Evolutionary conservation across 2,797 vertebrate genomes (phyloP).

Genomic region (Mus spretus): DNA sequence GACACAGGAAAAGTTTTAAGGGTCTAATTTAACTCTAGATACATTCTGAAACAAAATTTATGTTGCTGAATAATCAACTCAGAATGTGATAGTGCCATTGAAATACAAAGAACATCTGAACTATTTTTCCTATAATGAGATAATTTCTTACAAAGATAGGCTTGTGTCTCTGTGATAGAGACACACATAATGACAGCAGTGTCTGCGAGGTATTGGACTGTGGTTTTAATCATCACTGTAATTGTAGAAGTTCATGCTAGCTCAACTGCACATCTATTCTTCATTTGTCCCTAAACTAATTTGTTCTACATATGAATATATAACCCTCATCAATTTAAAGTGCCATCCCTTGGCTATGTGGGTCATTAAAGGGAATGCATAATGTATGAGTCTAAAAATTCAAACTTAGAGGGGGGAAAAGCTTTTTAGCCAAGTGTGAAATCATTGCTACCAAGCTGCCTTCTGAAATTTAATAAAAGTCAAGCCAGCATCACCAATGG

Average conservation of each 20-base stretch:
- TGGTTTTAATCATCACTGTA: slow-evolving; percentile 87
- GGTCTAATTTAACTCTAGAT: slow-evolving; percentile 7
- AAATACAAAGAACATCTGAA: slow-evolving; percentile 64
- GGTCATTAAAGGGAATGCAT: slow-evolving; percentile 88
- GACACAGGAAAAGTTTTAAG: slow-evolving; percentile 19
- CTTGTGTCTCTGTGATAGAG: slow-evolving; percentile 73
- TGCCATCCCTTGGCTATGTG: slow-evolving; percentile 86
- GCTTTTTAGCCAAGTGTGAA: slow-evolving; percentile 81
- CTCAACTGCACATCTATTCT: slow-evolving; percentile 88
- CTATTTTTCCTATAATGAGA: slow-evolving; percentile 72
- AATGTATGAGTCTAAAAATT: slow-evolving; percentile 87
- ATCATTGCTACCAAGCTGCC: slow-evolving; percentile 68
- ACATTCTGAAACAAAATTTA: slow-evolving; percentile 62
- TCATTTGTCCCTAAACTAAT: slow-evolving; percentile 89
- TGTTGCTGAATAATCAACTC: slow-evolving; percentile 61
- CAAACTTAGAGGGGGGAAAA: slow-evolving; percentile 81
- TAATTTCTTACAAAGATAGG: slow-evolving; percentile 78
- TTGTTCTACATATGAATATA: slow-evolving; percentile 89
- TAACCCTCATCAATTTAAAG: slow-evolving; percentile 89
- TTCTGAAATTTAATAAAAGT: slow-evolving; percentile 83
- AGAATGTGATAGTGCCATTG: slow-evolving; percentile 73
- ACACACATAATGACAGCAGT: slow-evolving; percentile 83
- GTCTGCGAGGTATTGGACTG: slow-evolving; percentile 85
- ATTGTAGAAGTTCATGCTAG: slow-evolving; percentile 88
- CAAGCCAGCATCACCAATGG: slow-evolving; percentile 81